Base-by-base conservation (phyloP, 2,113 vertebrate genomes). In the Dasyprocta punctata region DNA sequence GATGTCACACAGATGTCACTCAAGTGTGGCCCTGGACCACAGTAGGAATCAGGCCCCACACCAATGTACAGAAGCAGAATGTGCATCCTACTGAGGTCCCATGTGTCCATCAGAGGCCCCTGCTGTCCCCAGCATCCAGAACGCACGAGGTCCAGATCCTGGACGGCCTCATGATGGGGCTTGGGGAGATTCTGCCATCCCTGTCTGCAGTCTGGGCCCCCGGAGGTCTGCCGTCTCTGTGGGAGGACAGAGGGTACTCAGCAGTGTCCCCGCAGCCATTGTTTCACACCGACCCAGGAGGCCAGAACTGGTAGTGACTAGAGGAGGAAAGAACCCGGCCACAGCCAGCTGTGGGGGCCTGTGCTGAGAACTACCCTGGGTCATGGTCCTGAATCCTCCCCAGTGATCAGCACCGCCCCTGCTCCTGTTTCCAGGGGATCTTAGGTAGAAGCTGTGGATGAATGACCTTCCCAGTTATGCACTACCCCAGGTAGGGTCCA, bases 351-450 rank as follows among this genome's bases (percentile, higher is more conserved):
- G 16, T 3, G 12, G n/a, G 58, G 26, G 7, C 4, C 4, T 24
- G 41, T 16, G 3, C n/a, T 12, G 30, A 54, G 65, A 58, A 41
- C 38, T 5, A 33, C 10, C 7, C 10, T 5, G 12, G 36, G 56
- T 33, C 17, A 30, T 20, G 36, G 0, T 16, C 7, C 65, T 49
- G 28, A 38, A 60, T 36, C 44, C n/a, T 78, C 38, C 19, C 17
- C 0, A 1, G 22, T 10, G 61, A 5, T 10, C 19, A 4, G 33
- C 2, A 26, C 12, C 19, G 19, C 10, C 16, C 19, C 8, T 6
- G 24, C 67, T 36, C 73, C 49, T 13, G 30, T n/a, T 16, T 41
- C 11, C 12, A n/a, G 49, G 38, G 3, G 33, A 26, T 61, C 38
- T 83, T 30, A 9, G 30, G 13, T 30, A 30, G 26, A 47, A 5